phyloP scores from a whole-genome alignment of 1,140 invertebrate genomes.

The Lerema accius region DNA sequence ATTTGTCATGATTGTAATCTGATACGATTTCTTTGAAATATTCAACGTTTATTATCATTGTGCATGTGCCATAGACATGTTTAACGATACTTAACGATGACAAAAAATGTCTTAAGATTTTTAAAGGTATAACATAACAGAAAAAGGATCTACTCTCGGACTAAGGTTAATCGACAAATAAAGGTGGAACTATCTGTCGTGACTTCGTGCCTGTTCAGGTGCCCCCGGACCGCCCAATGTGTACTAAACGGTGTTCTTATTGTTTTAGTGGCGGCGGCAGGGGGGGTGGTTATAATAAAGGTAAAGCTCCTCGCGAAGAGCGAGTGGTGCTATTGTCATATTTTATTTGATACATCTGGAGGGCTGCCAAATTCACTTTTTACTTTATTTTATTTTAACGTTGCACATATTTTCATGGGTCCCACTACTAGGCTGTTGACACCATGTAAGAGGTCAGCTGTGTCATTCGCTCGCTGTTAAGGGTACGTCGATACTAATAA shows the following conservation, averaged over 20 bases:
- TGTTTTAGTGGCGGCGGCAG: slow-evolving; percentile 93
- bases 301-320: slow-evolving; percentile 89
- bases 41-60: slow-evolving; percentile 12
- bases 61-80: slow-evolving; percentile 33
- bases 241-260: slow-evolving; percentile 88
- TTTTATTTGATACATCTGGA: slow-evolving; percentile 83
- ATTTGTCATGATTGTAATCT: slow-evolving; percentile 2
- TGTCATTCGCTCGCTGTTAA: background rate
- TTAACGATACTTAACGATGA: slow-evolving; percentile 31
- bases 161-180: slow-evolving; percentile 83
- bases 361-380: slow-evolving; percentile 74
- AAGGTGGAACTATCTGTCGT: slow-evolving; percentile 84
- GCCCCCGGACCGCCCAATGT: slow-evolving; percentile 85
- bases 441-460: slow-evolving; percentile 16
- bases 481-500: background rate
- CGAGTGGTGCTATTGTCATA: slow-evolving; percentile 87
- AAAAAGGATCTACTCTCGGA: slow-evolving; percentile 79
- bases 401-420: slow-evolving; percentile 29
- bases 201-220: slow-evolving; percentile 83
- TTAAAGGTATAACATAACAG: slow-evolving; percentile 73
- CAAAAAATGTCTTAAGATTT: slow-evolving; percentile 71
- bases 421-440: slow-evolving; percentile 50
- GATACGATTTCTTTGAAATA: slow-evolving; percentile 2
- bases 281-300: slow-evolving; percentile 94
- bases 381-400: slow-evolving; percentile 1